phyloP scores from a whole-genome alignment of 2,888 invertebrate genomes.

The Xylota sylvarum region DNA sequence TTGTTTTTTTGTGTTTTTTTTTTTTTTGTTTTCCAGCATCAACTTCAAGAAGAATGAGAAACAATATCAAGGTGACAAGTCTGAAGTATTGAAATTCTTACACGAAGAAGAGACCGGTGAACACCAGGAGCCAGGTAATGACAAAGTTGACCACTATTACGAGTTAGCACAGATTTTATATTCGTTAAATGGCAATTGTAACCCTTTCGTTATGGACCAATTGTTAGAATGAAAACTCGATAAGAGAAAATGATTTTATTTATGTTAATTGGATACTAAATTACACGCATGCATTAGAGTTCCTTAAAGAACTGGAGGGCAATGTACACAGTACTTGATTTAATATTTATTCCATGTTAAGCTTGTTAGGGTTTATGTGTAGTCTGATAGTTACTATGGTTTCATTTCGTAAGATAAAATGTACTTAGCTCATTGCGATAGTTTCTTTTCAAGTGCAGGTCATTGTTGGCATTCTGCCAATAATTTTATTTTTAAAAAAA shows the following conservation, averaged over 20 bases:
- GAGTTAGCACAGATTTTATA: conserved; percentile 82
- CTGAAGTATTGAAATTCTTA: conserved; percentile 95
- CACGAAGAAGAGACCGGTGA: conserved; percentile 95
- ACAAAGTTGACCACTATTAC: conserved; percentile 81
- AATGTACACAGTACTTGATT: not conserved
- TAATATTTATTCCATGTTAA: not conserved
- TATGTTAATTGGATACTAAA: conserved; percentile 26
- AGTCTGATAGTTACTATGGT: not conserved
- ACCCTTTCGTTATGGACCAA: conserved; percentile 81
- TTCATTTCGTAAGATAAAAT: too few species aligned
- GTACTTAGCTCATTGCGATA: too few species aligned
- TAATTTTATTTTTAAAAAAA: conserved; percentile 59
- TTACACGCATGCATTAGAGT: conserved; percentile 46
- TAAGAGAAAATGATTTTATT: not conserved
- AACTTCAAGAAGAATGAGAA: conserved; percentile 98
- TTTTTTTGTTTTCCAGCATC: conserved; percentile 87
- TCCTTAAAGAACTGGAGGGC: not conserved
- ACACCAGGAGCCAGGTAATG: conserved; percentile 88
- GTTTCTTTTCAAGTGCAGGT: too few species aligned
- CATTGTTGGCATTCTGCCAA: conserved; percentile 42
- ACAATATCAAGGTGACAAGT: conserved; percentile 93
- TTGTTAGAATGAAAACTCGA: conserved; percentile 78
- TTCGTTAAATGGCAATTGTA: conserved; percentile 81
- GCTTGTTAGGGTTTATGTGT: not conserved
- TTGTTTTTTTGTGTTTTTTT: not conserved